Conservation (phyloP, 1,140 invertebrate genomes). For the Tetramorium parvispinum region DNA sequence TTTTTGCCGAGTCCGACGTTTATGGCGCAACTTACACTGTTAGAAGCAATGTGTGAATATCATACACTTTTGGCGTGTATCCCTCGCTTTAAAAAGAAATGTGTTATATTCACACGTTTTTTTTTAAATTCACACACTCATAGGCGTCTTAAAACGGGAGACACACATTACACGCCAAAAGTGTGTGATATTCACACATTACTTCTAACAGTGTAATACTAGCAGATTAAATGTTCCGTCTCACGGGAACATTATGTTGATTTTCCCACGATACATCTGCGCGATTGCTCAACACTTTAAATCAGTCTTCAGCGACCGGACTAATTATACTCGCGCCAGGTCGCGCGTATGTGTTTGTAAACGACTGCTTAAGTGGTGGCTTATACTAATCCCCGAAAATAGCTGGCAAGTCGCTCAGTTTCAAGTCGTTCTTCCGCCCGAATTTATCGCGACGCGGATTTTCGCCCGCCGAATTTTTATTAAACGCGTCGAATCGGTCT, state of each 20-base stretch:
- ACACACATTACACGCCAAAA: no score
- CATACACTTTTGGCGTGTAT: no score
- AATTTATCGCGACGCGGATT: slow-evolving; percentile 34
- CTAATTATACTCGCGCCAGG: slow-evolving; percentile 82
- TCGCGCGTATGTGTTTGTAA: slow-evolving; percentile 45
- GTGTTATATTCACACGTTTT: no score
- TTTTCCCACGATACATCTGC: slow-evolving; percentile 9
- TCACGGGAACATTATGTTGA: background rate
- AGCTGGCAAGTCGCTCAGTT: slow-evolving; percentile 78
- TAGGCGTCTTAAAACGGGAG: no score
- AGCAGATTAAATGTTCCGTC: slow-evolving; percentile 14
- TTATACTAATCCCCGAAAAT: slow-evolving; percentile 83
- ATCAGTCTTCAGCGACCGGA: slow-evolving; percentile 77
- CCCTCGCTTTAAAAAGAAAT: no score
- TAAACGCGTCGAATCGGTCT: background rate
- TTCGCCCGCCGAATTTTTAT: background rate
- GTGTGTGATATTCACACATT: no score
- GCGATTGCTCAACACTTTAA: slow-evolving; percentile 75
- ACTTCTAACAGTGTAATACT: background rate
- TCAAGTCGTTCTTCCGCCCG: slow-evolving; percentile 51
- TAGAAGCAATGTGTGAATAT: no score
- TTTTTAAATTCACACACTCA: no score
- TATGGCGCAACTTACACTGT: background rate
- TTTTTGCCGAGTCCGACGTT: background rate
- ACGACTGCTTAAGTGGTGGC: slow-evolving; percentile 80